These are phyloP conservation scores for Ophonus ardosiacus DNA, from an alignment of 2,888 invertebrate genomes.

Conservation along the genomic window DNA sequence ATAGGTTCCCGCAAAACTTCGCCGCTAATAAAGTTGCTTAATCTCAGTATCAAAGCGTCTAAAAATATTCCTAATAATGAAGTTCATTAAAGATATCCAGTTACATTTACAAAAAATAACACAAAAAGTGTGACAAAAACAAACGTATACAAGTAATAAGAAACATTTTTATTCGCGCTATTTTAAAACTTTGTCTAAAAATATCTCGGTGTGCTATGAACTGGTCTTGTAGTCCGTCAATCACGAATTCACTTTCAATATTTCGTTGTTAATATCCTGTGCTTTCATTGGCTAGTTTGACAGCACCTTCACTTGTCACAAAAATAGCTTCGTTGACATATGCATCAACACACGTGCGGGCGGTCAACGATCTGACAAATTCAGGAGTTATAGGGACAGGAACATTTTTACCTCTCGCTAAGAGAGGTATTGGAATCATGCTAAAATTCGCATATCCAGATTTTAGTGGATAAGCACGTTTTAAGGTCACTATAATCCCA, in stretches of 20 bases:
- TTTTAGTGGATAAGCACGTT: too few relatives aligned
- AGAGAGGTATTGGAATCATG: too few relatives aligned
- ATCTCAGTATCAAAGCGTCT: not conserved
- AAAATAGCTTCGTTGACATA: slow-evolving; percentile 46
- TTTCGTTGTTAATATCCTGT: slow-evolving; percentile 6
- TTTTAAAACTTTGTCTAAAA: not conserved
- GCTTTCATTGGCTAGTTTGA: slow-evolving; percentile 17
- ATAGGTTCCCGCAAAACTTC: not conserved
- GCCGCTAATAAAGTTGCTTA: not conserved
- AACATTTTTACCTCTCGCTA: not conserved
- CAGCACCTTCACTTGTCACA: slow-evolving; percentile 46
- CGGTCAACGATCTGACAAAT: slow-evolving; percentile 6
- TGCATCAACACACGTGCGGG: slow-evolving; percentile 24
- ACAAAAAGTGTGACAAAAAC: slow-evolving; percentile 9
- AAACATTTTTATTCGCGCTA: slow-evolving; percentile 18
- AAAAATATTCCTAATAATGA: slow-evolving; percentile 12
- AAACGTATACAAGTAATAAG: slow-evolving; percentile 22
- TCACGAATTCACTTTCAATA: slow-evolving; percentile 36
- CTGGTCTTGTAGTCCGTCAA: slow-evolving; percentile 19
- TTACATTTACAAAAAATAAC: slow-evolving; percentile 42
- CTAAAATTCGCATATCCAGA: too few relatives aligned
- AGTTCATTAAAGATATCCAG: slow-evolving; percentile 5
- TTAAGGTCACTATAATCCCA: too few relatives aligned
- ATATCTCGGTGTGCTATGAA: not conserved
- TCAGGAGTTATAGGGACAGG: not conserved